Evolutionary conservation across 2,888 invertebrate species (phyloP).

Genomic region (Cephus pulcher): DNA sequence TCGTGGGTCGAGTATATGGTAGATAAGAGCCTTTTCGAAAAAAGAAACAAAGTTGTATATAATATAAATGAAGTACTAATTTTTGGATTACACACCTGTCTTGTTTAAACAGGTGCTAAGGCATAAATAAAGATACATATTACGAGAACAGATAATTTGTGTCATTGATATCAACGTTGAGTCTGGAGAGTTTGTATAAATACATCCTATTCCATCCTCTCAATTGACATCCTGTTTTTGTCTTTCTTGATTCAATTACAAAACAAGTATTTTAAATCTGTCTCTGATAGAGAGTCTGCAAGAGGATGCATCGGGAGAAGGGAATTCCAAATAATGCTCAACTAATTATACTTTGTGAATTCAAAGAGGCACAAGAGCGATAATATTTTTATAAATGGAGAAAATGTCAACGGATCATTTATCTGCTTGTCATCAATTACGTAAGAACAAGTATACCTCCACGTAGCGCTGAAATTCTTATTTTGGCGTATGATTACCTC

Average conservation of each 20-base stretch:
- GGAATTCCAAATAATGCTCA: not conserved
- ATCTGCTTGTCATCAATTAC: not conserved
- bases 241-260: not conserved
- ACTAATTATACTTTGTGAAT: not conserved
- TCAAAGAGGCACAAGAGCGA: not conserved
- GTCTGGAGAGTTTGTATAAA: not conserved
- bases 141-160: not conserved
- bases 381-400: not conserved
- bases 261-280: not conserved
- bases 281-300: not conserved
- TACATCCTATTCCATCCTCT: not conserved
- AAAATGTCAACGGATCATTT: not conserved
- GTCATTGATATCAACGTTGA: not conserved
- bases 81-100: constrained; percentile 1
- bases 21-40: not conserved
- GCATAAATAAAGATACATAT: not conserved
- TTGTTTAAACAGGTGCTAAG: not conserved
- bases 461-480: not conserved
- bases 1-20: constrained; percentile 2
- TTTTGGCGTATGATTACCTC: not conserved
- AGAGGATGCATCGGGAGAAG: not conserved
- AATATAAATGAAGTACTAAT: not conserved
- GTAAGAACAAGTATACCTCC: not conserved
- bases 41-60: constrained; percentile 2
- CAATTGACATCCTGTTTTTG: not conserved